Conservation (phyloP, 2,797 vertebrate genomes). For the Bryconaethiops microstoma region DNA sequence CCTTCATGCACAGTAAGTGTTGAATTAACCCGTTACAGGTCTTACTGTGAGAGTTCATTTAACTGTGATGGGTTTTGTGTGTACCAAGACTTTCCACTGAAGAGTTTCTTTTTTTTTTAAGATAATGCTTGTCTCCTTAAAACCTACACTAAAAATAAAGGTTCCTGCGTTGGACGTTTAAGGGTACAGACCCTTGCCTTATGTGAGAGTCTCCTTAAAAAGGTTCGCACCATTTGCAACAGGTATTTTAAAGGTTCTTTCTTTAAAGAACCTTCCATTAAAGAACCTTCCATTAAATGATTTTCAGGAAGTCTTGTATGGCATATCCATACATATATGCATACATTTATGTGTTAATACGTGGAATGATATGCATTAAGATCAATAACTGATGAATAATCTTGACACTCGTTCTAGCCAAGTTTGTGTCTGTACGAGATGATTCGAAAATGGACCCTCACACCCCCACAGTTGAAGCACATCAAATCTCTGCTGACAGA, state of each 20-base stretch:
- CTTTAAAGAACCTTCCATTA: too few relatives aligned
- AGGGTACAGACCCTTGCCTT: too few relatives aligned
- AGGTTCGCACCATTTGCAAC: too few relatives aligned
- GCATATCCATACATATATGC: too few relatives aligned
- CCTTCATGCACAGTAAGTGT: conserved; percentile 9
- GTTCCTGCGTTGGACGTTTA: too few relatives aligned
- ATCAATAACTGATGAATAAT: neutral
- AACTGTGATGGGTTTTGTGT: neutral
- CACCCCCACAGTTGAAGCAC: conserved; percentile 20
- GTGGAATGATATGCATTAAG: too few relatives aligned
- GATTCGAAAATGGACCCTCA: neutral
- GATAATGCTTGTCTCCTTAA: neutral
- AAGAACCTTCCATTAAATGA: too few relatives aligned
- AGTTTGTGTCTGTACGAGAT: neutral
- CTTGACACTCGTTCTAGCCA: neutral
- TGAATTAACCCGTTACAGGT: neutral
- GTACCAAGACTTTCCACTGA: neutral
- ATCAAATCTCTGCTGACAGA: conserved; percentile 52
- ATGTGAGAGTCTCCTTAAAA: too few relatives aligned
- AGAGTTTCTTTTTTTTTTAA: neutral
- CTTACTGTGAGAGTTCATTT: neutral
- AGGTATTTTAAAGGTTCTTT: too few relatives aligned
- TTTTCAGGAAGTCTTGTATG: too few relatives aligned
- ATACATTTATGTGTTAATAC: too few relatives aligned
- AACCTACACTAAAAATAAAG: neutral